Evolutionary conservation across 2,888 invertebrate genomes (phyloP).

Genomic region (Drosophila tanythrix): DNA sequence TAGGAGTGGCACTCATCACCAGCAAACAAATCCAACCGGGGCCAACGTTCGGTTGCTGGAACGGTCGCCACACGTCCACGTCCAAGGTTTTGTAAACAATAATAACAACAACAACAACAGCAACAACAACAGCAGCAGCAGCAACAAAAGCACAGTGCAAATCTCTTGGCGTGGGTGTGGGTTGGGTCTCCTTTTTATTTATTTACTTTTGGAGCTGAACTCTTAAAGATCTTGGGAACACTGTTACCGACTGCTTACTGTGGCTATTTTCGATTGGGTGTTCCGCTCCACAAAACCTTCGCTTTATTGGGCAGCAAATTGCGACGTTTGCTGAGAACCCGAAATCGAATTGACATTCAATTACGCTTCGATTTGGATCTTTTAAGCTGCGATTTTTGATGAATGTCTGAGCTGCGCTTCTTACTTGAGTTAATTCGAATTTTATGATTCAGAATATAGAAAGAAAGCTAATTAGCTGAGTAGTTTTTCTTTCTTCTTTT

Average conservation of each 20-base stretch:
- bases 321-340: constrained; percentile 36
- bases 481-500: neutral
- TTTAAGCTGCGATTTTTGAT: neutral
- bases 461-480: neutral
- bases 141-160: constrained; percentile 19
- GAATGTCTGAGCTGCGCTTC: neutral
- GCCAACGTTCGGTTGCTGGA: constrained; percentile 65
- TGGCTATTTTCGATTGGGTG: constrained; percentile 39
- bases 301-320: constrained; percentile 44
- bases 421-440: neutral
- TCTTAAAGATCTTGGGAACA: constrained; percentile 29
- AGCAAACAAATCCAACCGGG: constrained; percentile 49
- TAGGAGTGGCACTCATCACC: constrained; percentile 78
- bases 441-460: neutral
- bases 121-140: constrained; percentile 36
- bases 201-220: neutral
- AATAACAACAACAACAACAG: constrained; percentile 38
- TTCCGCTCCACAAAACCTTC: constrained; percentile 72
- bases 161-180: constrained; percentile 69
- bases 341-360: constrained; percentile 23
- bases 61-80: constrained; percentile 62
- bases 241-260: constrained; percentile 9
- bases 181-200: constrained; percentile 39
- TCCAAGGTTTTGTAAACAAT: constrained; percentile 77
- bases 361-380: constrained; percentile 9